Evolutionary conservation across 2,888 invertebrate species (phyloP), one percentile per base, ranked within the genome.

Genomic region (Drosophila paramelanica): DNA sequence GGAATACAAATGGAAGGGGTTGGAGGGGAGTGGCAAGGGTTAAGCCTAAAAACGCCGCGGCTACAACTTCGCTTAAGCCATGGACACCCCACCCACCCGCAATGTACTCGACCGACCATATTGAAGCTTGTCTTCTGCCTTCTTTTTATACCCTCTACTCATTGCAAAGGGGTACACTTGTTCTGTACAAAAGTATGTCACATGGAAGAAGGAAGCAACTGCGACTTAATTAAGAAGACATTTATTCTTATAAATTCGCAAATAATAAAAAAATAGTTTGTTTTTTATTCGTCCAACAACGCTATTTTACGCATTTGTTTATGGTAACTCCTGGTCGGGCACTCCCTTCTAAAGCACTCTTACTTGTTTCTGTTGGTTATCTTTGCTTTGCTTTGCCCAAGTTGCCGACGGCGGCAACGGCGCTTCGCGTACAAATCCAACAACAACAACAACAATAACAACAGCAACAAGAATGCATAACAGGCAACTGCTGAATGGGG

Each of bases 371-470:
- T 72, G 51, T 47, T 70, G 49, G 56, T 59, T 62, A 59, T 55
- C 58, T 65, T 68, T 59, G 14, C 36, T 42, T 53, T 53, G 52
- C 82, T 75, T 70, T 70, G 67, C 66, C 45, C 57, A 65, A 43
- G 53, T 81, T 72, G 86, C 82, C 86, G 81, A 77, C 69, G 81
- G 81, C 84, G 71, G 77, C 83, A 82, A 83, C 83, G 87, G 84
- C 83, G 83, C 83, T 81, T 83, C 81, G 83, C 75, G 84, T 83
- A 83, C 79, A 73, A 79, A 75, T 79, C 71, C 77, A 61, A 56
- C 52, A 56, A 67, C 56, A 52, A 25, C 36, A 61, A 51, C 57
- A 74, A 62, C 59, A 62, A 67, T 56, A 57, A 53, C 50, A 64
- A 5, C 39, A 27, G 45, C 33, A 59, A 52, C 33, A 59, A 52